Conservation (phyloP, 2,888 invertebrate species). For the Aphrophora alni region DNA sequence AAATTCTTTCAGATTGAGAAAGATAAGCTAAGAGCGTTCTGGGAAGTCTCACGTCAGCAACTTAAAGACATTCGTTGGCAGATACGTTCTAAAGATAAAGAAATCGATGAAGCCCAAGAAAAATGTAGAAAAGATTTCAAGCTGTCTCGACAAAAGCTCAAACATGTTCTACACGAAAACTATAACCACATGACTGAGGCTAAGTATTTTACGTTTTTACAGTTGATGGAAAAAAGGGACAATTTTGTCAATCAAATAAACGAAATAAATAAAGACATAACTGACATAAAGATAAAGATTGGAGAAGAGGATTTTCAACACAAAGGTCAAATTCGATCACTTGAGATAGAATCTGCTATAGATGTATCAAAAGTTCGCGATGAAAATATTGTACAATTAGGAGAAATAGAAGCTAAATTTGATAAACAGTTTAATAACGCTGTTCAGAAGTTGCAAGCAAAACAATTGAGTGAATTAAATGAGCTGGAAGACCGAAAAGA, state of each 20-base stretch:
- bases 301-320: not conserved
- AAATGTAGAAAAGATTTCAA: not conserved
- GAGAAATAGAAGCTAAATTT: not conserved
- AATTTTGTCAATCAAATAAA: not conserved
- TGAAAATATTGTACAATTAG: not conserved
- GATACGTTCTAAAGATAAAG: not conserved
- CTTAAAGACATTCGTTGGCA: not conserved
- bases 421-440: not conserved
- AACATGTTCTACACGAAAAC: not conserved
- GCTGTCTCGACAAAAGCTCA: not conserved
- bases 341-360: not conserved
- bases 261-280: not conserved
- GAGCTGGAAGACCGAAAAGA: not conserved
- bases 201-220: not conserved
- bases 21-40: not conserved
- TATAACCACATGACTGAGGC: not conserved
- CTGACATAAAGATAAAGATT: not conserved
- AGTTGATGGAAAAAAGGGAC: not conserved
- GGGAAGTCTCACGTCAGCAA: not conserved
- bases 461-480: not conserved
- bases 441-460: not conserved
- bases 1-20: not conserved
- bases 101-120: not conserved
- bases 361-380: not conserved
- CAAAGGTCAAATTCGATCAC: not conserved